Evolutionary conservation across 2,113 vertebrate genomes (phyloP), one percentile per base, ranked within the genome.

Genomic region (Patagioenas fasciata): DNA sequence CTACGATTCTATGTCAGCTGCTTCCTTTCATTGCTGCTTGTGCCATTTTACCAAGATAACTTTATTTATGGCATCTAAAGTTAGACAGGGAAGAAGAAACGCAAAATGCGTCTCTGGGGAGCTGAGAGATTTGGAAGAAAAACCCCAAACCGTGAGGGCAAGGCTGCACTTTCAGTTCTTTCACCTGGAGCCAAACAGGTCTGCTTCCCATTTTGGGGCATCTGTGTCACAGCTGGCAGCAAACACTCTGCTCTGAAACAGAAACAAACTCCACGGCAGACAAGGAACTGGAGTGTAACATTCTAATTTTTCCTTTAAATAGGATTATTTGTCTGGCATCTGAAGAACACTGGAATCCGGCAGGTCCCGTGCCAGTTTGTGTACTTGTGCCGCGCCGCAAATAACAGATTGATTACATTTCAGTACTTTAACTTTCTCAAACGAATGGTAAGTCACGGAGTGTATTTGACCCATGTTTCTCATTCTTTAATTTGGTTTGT

Each of bases 401-500:
- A 84, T 8, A 58, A 94, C 57, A 97, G 94, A 38, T 95, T 98
- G 97, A 94, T 98, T 62, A 98, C 98, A 2, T 99, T 99, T 96
- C 99, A 99, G 83, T 98, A 98, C 89, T 98, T 99, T 14, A 98
- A 82, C 93, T 99, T 99, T 85, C 97, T 99, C 42, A 99, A 97
- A 93, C 98, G 98, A 54, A 98, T 98, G 99, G 99, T 99, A 97
- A 77, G 96, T 87, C 80, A 40, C 20, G 66, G n/a, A 57, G 9
- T 28, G 8, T 42, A 4, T 32, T 85, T 75, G n/a, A 40, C 24
- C 19, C 0, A 0, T 12, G 15, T 44, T 89, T 69, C 40, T 75
- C 1, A 4, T 32, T 61, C 29, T 85, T 75, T n/a, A 14, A 13
- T 51, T 84, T 2, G 0, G 31, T 84, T 79, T 40, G 20, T 26